These are phyloP conservation scores for Squalus acanthias DNA, from an alignment of 2,797 vertebrate species.

Conservation along the genomic window DNA sequence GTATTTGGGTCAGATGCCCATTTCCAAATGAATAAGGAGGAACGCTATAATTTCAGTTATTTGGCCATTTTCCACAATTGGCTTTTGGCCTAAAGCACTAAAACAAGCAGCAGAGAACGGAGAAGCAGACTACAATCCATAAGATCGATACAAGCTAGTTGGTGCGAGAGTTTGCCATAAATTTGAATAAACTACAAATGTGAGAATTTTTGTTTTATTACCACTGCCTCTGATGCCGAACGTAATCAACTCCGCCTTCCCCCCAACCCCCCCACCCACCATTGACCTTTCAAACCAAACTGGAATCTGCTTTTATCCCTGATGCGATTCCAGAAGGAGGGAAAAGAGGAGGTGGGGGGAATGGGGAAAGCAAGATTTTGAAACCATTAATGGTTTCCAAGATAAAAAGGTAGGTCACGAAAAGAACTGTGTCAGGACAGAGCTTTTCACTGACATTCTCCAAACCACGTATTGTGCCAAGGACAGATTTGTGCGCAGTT, in stretches of 20 bases:
- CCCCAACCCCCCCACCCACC: not conserved
- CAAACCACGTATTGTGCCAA: not conserved
- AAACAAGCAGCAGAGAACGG: not conserved
- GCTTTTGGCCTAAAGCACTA: not conserved
- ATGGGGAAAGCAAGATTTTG: not conserved
- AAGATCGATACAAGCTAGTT: not conserved
- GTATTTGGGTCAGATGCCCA: not conserved
- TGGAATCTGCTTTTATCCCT: not conserved
- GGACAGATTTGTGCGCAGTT: not conserved
- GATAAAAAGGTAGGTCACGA: not conserved
- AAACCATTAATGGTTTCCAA: not conserved
- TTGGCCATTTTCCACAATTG: not conserved
- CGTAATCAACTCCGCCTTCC: not conserved
- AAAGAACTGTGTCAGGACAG: not conserved
- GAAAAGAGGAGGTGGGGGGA: too few relatives aligned
- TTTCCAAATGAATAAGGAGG: not conserved
- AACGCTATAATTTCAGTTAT: not conserved
- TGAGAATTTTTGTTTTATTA: not conserved
- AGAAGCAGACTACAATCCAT: not conserved
- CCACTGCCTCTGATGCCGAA: not conserved
- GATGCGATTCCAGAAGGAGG: not conserved
- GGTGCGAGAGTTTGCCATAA: not conserved
- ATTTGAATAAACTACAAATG: not conserved
- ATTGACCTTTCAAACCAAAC: not conserved
- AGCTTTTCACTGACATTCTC: not conserved